Conservation (phyloP, 2,113 vertebrate species). For the Psittacula cyanocephala region DNA sequence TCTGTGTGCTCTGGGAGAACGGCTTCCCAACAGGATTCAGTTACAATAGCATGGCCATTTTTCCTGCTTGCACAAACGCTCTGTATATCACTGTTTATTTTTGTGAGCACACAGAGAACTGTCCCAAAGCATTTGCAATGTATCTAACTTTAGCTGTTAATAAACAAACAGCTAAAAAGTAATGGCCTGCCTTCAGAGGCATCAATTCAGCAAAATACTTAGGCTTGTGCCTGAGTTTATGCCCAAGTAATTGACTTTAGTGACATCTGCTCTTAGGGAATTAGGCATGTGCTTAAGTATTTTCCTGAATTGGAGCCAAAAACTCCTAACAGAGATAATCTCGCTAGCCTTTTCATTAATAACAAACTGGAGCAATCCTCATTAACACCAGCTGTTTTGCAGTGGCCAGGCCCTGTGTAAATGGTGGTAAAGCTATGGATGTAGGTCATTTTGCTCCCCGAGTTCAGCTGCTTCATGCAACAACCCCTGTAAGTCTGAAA, state of each 20-base stretch:
- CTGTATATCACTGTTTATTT: conserved; percentile 49
- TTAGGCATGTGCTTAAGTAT: conserved; percentile 60
- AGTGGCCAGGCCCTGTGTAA: not conserved
- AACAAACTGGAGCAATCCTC: conserved; percentile 1
- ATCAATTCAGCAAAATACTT: conserved; percentile 45
- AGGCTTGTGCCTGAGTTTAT: conserved; percentile 54
- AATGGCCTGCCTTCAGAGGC: conserved; percentile 54
- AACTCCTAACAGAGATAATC: conserved; percentile 35
- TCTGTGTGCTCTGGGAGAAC: conserved; percentile 23
- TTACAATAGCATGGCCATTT: conserved; percentile 26
- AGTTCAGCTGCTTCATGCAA: not conserved
- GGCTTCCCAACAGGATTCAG: conserved; percentile 31
- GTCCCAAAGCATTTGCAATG: conserved; percentile 45
- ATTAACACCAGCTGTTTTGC: conserved; percentile 10
- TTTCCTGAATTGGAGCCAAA: conserved; percentile 57
- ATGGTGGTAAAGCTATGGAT: not conserved
- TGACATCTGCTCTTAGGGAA: conserved; percentile 62
- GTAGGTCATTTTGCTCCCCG: not conserved
- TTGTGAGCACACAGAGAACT: conserved; percentile 34
- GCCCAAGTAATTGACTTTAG: conserved; percentile 59
- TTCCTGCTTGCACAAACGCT: conserved; percentile 18
- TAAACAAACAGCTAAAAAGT: conserved; percentile 60
- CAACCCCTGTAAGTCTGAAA: fast-evolving
- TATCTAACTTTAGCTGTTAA: conserved; percentile 58
- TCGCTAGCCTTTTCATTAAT: conserved; percentile 16